Conservation (phyloP, 1,140 invertebrate genomes). For the Solenopsis fugax region DNA sequence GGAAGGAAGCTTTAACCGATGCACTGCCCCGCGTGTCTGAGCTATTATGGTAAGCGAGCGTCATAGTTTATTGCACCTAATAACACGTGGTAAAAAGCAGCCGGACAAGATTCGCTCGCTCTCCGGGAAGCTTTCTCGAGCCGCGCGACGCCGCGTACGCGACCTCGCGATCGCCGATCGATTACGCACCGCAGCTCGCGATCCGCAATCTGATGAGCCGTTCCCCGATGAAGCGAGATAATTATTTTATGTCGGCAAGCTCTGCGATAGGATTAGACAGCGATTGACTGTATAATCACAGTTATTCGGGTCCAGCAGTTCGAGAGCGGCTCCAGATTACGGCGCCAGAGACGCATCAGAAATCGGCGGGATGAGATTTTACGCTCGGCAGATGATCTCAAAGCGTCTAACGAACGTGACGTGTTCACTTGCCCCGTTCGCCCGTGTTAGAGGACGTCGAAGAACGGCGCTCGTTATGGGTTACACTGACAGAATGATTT, state of each 20-base stretch:
- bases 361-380: constrained; percentile 8
- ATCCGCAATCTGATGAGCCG: constrained; percentile 27
- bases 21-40: constrained; percentile 28
- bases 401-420: constrained; percentile 22
- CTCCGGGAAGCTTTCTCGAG: constrained; percentile 34
- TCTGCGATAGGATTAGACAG: constrained; percentile 50
- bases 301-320: constrained; percentile 33
- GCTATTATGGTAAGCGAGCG: constrained; percentile 68
- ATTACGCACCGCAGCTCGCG: constrained; percentile 35
- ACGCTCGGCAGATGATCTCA: constrained; percentile 17
- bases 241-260: constrained; percentile 54
- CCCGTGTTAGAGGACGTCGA: constrained; percentile 10
- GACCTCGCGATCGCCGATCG: constrained; percentile 40
- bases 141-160: constrained; percentile 7
- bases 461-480: background rate
- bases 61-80: constrained; percentile 69
- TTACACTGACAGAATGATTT: constrained; percentile 29
- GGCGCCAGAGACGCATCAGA: background rate
- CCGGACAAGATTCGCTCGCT: constrained; percentile 53
- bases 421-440: constrained; percentile 7
- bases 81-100: constrained; percentile 63
- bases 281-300: constrained; percentile 35
- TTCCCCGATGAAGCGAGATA: constrained; percentile 15
- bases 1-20: constrained; percentile 27
- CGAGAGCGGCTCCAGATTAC: constrained; percentile 23